phyloP scores from a whole-genome alignment of 2,113 vertebrate genomes.

The Amazona vittata region DNA sequence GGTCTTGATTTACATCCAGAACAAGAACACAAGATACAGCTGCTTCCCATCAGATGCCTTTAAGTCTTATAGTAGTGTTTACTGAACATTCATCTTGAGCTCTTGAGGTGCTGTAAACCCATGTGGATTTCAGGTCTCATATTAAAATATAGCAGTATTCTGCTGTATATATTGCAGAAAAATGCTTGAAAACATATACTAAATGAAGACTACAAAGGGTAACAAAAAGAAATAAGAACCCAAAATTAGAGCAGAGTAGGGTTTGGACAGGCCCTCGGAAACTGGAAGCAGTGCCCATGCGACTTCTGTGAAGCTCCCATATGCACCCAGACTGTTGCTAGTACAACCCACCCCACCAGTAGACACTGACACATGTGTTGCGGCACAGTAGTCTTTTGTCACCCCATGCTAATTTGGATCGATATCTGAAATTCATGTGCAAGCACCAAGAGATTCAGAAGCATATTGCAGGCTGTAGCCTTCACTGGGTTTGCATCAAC shows the following conservation, averaged over 20 bases:
- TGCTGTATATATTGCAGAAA: background rate
- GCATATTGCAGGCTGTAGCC: background rate
- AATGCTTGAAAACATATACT: background rate
- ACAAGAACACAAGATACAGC: background rate
- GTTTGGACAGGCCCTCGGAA: background rate
- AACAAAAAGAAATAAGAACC: background rate
- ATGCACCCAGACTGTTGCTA: background rate
- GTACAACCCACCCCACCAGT: background rate
- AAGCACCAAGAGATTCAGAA: background rate
- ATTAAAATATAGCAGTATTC: background rate
- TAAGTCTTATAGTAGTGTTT: background rate
- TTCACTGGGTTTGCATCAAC: background rate
- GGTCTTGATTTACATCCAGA: background rate
- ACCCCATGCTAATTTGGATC: background rate
- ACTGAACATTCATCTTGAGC: background rate
- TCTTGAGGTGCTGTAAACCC: background rate
- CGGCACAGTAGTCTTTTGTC: background rate
- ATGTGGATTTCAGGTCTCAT: background rate
- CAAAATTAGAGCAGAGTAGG: background rate
- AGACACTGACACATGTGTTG: rapidly evolving
- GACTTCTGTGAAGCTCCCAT: background rate
- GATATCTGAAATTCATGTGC: background rate
- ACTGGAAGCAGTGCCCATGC: background rate
- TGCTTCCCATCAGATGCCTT: background rate
- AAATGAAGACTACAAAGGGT: background rate